phyloP scores from a whole-genome alignment of 30 jellyfish, hydroid and myxozoan species.

The Cassiopea andromeda region DNA sequence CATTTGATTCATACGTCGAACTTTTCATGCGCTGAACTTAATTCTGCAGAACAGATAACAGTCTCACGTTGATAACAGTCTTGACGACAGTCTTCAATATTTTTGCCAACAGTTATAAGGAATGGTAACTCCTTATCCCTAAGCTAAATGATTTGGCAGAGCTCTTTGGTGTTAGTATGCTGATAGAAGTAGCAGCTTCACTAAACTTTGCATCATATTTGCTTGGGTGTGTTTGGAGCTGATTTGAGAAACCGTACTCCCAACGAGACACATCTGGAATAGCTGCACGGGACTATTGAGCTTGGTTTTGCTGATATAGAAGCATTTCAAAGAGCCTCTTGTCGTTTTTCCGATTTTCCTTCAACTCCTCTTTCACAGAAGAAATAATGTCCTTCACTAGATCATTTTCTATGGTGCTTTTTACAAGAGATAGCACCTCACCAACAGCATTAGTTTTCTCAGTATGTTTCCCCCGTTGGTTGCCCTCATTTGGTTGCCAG shows the following conservation, averaged over 20 bases:
- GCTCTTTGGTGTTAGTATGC: neutral
- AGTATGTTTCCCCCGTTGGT: neutral
- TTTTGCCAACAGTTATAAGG: too few relatives aligned
- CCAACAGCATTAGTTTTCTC: conserved; percentile 12
- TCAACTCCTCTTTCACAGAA: conserved; percentile 13
- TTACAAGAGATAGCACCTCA: conserved; percentile 22
- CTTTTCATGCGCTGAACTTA: too few relatives aligned
- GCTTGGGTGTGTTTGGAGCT: neutral
- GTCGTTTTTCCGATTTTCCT: conserved; percentile 1
- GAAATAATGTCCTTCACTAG: conserved; percentile 13
- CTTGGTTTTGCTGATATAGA: neutral
- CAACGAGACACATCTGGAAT: neutral
- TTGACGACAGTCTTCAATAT: too few relatives aligned
- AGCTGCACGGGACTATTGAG: neutral
- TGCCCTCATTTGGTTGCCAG: neutral
- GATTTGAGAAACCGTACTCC: neutral
- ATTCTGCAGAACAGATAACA: too few relatives aligned
- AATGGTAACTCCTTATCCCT: too few relatives aligned
- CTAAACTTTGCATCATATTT: neutral
- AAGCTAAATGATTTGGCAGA: neutral
- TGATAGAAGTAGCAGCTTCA: neutral
- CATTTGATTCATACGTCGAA: too few relatives aligned
- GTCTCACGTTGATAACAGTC: too few relatives aligned
- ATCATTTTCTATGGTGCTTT: conserved; percentile 30
- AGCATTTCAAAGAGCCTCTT: neutral